Evolutionary conservation across 2,113 vertebrate species (phyloP), one percentile per base, ranked within the genome.

Genomic region (Phycodurus eques): DNA sequence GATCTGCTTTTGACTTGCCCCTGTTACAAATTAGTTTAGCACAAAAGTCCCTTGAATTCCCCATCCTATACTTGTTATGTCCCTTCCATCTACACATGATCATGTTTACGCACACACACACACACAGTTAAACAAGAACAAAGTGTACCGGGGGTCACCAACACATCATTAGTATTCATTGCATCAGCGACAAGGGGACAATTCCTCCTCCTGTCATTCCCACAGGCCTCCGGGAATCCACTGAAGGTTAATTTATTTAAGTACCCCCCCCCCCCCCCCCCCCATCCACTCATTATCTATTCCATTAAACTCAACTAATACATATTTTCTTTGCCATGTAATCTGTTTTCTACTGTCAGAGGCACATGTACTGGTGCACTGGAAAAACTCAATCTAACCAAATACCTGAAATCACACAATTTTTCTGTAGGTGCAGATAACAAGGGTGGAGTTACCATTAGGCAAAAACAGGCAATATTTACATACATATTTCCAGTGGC

Each of bases 221-320:
- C 49, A 44, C 22, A 75, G 77, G 77, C 87, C 86, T 84, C 79
- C 27, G 76, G 90, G 89, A 87, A 91, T 91, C 80, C 75, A 77
- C 72, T 88, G 91, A 93, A 92, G 91, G 91, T 93, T 93, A 91
- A 94, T 92, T 92, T 92, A 93, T 94, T 92, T 90, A 92, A 93
- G 93, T 91, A 88, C 88, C 72, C 17, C 8, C 17, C 53, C 15
- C 15, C 35, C 62, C 47, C 67, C 51, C 35, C 63, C 67, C 49
- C 53, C 73, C 85, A 82, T 88, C 80, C 88, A 92, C 89, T 90
- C 90, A 88, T 92, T 92, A 88, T 91, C 88, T 85, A 87, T 90
- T 91, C 88, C 87, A 93, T 93, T 92, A 91, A 83, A 92, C 87
- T 85, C 78, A 78, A 81, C 90, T 91, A 93, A 93, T 93, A 90